Base-by-base conservation (phyloP, 2,113 vertebrate genomes). In the Gasterosteus nipponicus region DNA sequence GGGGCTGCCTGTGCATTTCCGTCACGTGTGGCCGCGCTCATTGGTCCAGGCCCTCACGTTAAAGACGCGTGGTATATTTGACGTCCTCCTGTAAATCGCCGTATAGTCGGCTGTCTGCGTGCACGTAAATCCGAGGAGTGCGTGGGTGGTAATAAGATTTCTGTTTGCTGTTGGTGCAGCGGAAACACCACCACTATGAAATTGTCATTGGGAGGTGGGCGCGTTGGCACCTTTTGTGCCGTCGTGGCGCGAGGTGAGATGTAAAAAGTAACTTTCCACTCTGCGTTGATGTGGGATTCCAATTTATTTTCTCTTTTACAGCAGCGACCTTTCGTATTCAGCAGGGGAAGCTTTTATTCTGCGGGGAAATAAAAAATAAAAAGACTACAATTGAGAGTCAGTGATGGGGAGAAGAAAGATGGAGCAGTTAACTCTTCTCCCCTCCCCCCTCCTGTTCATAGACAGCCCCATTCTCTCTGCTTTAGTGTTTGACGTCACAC, bases 401-500 rank as follows among this genome's bases (percentile, higher is more conserved):
- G 39, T 82, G 81, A 86, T 88, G 88, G 56, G 71, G 83, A 90
- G 77, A 80, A 57, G 62, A 78, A 79, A 82, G 59, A 75, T 80
- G 82, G 76, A 78, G 90, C 91, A 75, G 89, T 75, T 69, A 63
- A 87, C 83, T 88, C 69, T 57, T 65, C 75, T 89, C 88, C 84
- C 90, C 78, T 89, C 92, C 89, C 87, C 85, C 81, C 87, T 91
- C 87, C 87, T 57, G 77, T 75, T 83, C 41, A 80, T 75, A 26
- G 70, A 49, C 46, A 33, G 5, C 80, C 68, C 66, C 81, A 68
- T 84, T 82, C 86, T 84, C 76, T 53, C 16, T 72, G 5, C 38
- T 61, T 60, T 66, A 70, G 8, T 47, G 67, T 83, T 83, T 89
- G 81, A 94, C 91, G 90, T 95, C 94, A 94, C 83, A 81, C 47